A percentile compares a stretch with the other conserved stretches of the same genome.
phyloP scores from a whole-genome alignment of 92 coral and sea anemone species.

The Zoanthus sociatus region DNA sequence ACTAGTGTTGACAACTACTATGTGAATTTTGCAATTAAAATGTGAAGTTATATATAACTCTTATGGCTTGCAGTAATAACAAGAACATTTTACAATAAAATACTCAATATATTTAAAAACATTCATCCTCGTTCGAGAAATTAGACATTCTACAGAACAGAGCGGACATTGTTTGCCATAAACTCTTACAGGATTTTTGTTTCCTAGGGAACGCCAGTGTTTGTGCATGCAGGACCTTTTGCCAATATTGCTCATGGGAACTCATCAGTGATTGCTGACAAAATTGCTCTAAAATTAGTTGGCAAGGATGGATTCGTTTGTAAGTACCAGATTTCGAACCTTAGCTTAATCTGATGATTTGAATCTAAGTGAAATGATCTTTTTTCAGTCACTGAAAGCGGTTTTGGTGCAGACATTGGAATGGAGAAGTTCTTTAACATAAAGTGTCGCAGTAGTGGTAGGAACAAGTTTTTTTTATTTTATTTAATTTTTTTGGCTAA shows the following conservation, averaged over 20 bases:
- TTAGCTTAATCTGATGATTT: too few species aligned
- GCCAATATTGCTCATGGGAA: slow-evolving; percentile 99
- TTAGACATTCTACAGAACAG: background rate
- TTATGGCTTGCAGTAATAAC: too few species aligned
- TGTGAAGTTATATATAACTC: too few species aligned
- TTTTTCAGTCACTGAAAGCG: slow-evolving; percentile 90
- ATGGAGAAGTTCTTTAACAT: slow-evolving; percentile 99
- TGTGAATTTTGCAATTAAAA: too few species aligned
- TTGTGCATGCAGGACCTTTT: slow-evolving; percentile 99
- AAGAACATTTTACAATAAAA: too few species aligned
- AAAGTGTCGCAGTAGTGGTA: slow-evolving; percentile 98
- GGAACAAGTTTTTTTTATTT: slow-evolving; percentile 15
- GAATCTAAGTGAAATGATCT: background rate
- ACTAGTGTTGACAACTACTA: too few species aligned
- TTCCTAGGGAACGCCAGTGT: slow-evolving; percentile 92
- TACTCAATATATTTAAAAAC: too few species aligned
- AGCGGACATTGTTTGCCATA: background rate
- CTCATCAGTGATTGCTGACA: slow-evolving; percentile 97
- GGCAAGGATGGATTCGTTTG: slow-evolving; percentile 98
- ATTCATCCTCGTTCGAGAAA: too few species aligned
- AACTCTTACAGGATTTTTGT: background rate
- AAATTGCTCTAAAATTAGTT: slow-evolving; percentile 91
- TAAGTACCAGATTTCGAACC: slow-evolving; percentile 50
- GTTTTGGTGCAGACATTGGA: slow-evolving; percentile 99
- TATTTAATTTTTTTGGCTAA: too few species aligned